A percentile compares a stretch with the other conserved stretches of the same genome.
Conservation (phyloP, 2,113 vertebrate genomes). For the Thryonomys swinderianus region DNA sequence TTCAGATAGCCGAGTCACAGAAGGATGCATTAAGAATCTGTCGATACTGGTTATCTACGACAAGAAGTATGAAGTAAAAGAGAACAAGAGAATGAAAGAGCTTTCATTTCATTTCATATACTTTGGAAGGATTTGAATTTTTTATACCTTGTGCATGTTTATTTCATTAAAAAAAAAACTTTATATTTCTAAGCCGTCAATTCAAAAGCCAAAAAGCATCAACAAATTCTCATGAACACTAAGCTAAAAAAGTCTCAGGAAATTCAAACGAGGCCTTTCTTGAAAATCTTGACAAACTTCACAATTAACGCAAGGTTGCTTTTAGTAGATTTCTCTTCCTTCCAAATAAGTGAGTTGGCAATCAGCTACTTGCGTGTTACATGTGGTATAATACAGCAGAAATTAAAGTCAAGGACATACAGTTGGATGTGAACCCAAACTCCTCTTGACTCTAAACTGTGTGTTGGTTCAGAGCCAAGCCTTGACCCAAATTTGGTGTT, state of each 20-base stretch:
- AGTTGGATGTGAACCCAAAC: not conserved
- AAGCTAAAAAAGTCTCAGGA: slow-evolving; percentile 4
- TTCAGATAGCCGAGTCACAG: not conserved
- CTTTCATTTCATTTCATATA: not conserved
- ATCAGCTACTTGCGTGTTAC: not conserved
- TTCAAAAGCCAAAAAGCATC: slow-evolving; percentile 62
- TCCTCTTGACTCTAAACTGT: not conserved
- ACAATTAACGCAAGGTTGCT: not conserved
- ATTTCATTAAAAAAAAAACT: slow-evolving; percentile 28
- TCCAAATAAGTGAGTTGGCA: not conserved
- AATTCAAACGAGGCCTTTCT: slow-evolving; percentile 37
- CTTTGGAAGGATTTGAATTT: slow-evolving; percentile 9
- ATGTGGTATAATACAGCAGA: not conserved
- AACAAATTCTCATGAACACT: slow-evolving; percentile 61
- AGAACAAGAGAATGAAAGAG: not conserved
- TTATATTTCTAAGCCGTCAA: slow-evolving; percentile 31
- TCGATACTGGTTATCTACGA: not conserved
- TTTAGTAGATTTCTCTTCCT: not conserved
- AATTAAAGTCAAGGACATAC: not conserved
- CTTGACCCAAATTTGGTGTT: not conserved
- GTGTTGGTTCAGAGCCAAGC: not conserved
- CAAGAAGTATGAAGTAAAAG: not conserved
- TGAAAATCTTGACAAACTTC: slow-evolving; percentile 15
- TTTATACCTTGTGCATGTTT: not conserved
- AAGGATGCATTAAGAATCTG: not conserved